Percentiles rank a stretch among this genome's conserved stretches.
These are phyloP conservation scores for Megaceryle maxima DNA, from an alignment of 2,113 vertebrate species.

Conservation along the genomic window DNA sequence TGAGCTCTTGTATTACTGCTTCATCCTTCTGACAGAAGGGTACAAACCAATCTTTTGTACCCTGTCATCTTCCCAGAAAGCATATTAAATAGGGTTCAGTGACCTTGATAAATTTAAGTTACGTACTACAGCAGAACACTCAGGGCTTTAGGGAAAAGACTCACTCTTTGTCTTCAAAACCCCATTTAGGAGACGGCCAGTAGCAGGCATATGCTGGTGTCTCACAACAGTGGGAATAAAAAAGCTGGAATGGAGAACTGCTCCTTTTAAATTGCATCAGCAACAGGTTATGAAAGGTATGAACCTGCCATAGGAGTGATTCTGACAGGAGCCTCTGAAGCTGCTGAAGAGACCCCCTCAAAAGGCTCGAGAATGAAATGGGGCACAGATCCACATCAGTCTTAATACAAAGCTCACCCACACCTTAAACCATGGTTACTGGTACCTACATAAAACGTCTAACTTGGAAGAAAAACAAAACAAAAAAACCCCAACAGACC, in stretches of 20 bases:
- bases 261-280: neutral
- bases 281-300: neutral
- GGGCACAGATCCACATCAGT: neutral
- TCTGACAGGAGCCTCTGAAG: neutral
- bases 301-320: neutral
- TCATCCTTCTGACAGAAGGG: slow-evolving; percentile 72
- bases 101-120: slow-evolving; percentile 69
- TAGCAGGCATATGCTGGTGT: neutral
- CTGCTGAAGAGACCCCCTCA: neutral
- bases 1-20: slow-evolving; percentile 66
- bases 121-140: slow-evolving; percentile 12
- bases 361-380: neutral
- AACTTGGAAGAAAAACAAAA: neutral
- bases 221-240: neutral
- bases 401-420: neutral
- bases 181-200: neutral
- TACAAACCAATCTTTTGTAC: slow-evolving; percentile 82
- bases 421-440: neutral
- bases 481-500: neutral
- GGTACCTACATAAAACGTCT: rapidly evolving
- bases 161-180: slow-evolving; percentile 10
- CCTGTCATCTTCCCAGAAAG: slow-evolving; percentile 76
- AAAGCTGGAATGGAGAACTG: neutral
- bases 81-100: slow-evolving; percentile 58
- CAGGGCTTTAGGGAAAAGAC: neutral